Evolutionary conservation across 2,888 invertebrate species (phyloP).

Genomic region (Pycnomerus fuliginosus): DNA sequence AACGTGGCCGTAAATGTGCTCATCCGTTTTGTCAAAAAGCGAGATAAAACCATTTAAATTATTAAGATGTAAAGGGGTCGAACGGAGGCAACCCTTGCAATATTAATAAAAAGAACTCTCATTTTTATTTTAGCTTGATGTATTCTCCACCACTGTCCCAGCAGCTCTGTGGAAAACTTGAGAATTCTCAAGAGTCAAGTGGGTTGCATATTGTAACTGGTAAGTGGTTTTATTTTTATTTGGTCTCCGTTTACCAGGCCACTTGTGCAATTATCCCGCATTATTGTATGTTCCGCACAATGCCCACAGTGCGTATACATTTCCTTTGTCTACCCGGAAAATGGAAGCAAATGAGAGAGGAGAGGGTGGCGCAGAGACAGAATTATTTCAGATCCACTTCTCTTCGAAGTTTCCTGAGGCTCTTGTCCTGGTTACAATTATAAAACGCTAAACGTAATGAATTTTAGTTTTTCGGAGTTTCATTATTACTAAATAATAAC

Average conservation of each 20-base stretch:
- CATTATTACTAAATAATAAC: conserved; percentile 20
- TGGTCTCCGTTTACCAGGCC: conserved; percentile 26
- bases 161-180: conserved; percentile 14
- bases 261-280: conserved; percentile 29
- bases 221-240: conserved; percentile 29
- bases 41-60: conserved; percentile 18
- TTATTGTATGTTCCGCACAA: conserved; percentile 14
- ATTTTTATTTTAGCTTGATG: conserved; percentile 23
- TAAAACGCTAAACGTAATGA: conserved; percentile 22
- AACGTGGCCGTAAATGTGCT: too few relatives aligned
- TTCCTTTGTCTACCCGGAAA: too few relatives aligned
- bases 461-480: conserved; percentile 17
- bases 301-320: neutral
- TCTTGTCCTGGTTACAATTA: conserved; percentile 19
- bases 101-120: conserved; percentile 21
- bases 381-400: conserved; percentile 12
- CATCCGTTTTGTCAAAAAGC: neutral
- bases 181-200: conserved; percentile 19
- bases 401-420: conserved; percentile 15
- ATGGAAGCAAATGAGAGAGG: neutral
- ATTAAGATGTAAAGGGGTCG: conserved; percentile 18
- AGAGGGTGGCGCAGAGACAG: conserved; percentile 1
- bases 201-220: conserved; percentile 24
- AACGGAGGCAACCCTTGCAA: conserved; percentile 14
- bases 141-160: conserved; percentile 9